Conservation (phyloP, 1,140 invertebrate species). For the Lethrus apterus region DNA sequence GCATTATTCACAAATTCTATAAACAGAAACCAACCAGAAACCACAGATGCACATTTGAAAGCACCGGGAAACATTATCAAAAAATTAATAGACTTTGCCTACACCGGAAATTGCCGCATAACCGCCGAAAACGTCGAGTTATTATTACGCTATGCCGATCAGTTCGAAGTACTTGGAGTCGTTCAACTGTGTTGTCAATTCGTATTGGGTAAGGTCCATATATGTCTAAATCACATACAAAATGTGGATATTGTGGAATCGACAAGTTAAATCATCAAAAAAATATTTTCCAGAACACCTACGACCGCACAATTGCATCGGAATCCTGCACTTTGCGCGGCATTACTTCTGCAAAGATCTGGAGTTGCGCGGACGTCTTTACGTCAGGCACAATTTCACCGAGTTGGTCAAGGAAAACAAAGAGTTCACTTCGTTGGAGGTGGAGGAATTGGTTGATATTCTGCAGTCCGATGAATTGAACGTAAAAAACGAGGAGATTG, state of each 20-base stretch:
- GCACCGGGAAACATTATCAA: constrained; percentile 44
- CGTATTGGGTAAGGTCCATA: constrained; percentile 43
- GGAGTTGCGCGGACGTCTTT: constrained; percentile 45
- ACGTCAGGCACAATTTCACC: constrained; percentile 47
- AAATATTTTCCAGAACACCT: constrained; percentile 33
- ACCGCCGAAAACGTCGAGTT: constrained; percentile 53
- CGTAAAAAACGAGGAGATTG: constrained; percentile 57
- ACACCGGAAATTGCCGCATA: constrained; percentile 54
- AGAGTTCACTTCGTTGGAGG: constrained; percentile 47
- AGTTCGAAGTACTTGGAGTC: constrained; percentile 55
- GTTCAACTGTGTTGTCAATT: constrained; percentile 58
- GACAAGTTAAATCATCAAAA: neutral
- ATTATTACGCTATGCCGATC: constrained; percentile 53
- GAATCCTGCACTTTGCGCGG: constrained; percentile 62
- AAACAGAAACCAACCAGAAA: constrained; percentile 45
- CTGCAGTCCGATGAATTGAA: constrained; percentile 57
- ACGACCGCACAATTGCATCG: constrained; percentile 43
- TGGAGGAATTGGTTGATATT: constrained; percentile 49
- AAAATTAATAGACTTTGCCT: constrained; percentile 59
- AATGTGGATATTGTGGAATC: neutral
- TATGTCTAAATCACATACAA: neutral
- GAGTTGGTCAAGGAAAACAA: constrained; percentile 46
- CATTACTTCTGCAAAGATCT: constrained; percentile 58
- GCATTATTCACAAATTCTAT: constrained; percentile 56
- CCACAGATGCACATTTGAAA: constrained; percentile 45